Conservation (phyloP, 2,888 invertebrate genomes). For the Tipula unca region DNA sequence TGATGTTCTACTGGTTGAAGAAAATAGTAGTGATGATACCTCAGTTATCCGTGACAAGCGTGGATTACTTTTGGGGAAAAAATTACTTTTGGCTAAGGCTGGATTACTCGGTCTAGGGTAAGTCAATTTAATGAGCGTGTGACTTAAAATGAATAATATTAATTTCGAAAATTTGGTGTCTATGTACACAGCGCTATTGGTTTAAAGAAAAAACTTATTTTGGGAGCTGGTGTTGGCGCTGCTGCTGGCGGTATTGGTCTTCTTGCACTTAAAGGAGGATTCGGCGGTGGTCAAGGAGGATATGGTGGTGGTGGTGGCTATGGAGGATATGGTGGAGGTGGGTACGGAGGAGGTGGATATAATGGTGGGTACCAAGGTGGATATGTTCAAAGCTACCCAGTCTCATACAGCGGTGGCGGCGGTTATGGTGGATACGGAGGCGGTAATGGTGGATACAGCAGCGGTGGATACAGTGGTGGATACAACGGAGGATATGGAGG, state of each 20-base stretch:
- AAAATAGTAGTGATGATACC: neutral
- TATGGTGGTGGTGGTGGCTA: neutral
- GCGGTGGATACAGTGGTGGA: slow-evolving; percentile 15
- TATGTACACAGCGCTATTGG: neutral
- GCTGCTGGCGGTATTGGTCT: neutral
- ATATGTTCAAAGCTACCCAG: neutral
- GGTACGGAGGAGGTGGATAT: neutral
- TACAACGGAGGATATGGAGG: neutral
- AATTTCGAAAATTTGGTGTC: neutral
- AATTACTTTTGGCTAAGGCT: neutral
- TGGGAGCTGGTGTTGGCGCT: neutral
- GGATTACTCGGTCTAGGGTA: slow-evolving; percentile 2
- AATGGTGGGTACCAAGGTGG: neutral
- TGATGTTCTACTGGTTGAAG: neutral
- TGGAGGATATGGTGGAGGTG: neutral
- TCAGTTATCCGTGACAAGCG: neutral
- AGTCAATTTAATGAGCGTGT: neutral
- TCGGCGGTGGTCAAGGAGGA: neutral
- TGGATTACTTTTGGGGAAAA: neutral
- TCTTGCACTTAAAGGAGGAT: neutral
- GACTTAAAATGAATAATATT: neutral
- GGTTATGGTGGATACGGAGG: neutral
- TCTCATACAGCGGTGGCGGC: neutral
- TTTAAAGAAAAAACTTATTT: neutral
- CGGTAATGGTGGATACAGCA: neutral